phyloP scores from a whole-genome alignment of 2,113 vertebrate genomes.

The Lamprologus callipterus region DNA sequence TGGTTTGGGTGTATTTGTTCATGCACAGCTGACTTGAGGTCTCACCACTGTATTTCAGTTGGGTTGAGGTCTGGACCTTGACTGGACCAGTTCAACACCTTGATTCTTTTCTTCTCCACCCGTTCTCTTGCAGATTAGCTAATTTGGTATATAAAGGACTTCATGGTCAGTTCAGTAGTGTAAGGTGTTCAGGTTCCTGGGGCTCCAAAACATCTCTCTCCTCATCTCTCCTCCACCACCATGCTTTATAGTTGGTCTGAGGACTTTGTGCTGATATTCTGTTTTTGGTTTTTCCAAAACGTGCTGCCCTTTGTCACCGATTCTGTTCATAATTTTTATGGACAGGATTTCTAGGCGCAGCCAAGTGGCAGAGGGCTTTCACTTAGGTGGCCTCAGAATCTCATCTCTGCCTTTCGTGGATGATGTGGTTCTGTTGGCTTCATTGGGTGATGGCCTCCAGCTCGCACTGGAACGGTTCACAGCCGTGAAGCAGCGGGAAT shows the following conservation, averaged over 20 bases:
- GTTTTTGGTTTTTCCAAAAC: neutral
- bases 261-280: neutral
- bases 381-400: neutral
- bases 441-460: neutral
- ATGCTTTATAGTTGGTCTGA: neutral
- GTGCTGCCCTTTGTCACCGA: neutral
- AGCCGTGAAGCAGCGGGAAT: neutral
- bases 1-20: neutral
- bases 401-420: neutral
- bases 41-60: neutral
- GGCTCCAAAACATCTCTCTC: neutral
- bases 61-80: neutral
- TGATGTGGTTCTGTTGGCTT: neutral
- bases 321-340: neutral
- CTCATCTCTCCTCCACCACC: neutral
- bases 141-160: neutral
- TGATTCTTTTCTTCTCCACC: neutral
- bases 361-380: neutral
- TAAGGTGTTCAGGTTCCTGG: neutral
- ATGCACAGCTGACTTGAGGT: neutral
- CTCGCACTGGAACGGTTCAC: fast-evolving
- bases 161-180: neutral
- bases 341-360: neutral
- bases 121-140: neutral
- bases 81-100: neutral